These are phyloP conservation scores for Picathartes gymnocephalus DNA, from an alignment of 2,113 vertebrate genomes.

Conservation along the genomic window DNA sequence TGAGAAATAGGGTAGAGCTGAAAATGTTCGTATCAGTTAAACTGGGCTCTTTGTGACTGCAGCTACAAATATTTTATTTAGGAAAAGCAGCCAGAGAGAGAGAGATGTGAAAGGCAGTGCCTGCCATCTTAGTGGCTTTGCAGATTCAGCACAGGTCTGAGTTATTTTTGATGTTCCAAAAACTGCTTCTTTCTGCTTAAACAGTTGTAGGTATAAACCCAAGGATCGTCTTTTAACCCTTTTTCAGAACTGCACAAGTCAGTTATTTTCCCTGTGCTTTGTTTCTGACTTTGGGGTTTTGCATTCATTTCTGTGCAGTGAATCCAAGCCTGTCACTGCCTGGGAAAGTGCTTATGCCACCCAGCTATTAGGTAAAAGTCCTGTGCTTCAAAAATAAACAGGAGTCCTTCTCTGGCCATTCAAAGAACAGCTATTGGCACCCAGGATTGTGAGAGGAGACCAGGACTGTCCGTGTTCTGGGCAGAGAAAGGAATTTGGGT, in stretches of 20 bases:
- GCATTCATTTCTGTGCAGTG: not conserved
- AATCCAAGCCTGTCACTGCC: not conserved
- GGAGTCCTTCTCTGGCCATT: not conserved
- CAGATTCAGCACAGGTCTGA: not conserved
- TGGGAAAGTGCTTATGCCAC: not conserved
- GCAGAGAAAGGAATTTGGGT: not conserved
- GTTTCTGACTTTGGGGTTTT: not conserved
- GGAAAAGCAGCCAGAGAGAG: not conserved
- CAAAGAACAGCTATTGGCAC: not conserved
- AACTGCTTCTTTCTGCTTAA: not conserved
- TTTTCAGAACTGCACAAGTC: not conserved
- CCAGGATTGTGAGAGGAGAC: not conserved
- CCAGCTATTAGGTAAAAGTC: not conserved
- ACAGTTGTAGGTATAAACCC: not conserved
- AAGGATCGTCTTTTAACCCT: not conserved
- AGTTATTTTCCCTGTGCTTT: not conserved
- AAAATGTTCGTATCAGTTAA: not conserved
- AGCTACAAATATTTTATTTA: not conserved
- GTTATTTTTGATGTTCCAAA: not conserved
- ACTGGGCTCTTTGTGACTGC: not conserved
- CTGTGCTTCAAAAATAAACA: not conserved
- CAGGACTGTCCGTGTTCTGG: not conserved
- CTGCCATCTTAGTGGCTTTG: not conserved
- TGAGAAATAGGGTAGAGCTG: not conserved
- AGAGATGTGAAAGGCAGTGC: not conserved